These are phyloP conservation scores for Orius insidiosus DNA, from an alignment of 1,140 invertebrate genomes.

Conservation along the genomic window DNA sequence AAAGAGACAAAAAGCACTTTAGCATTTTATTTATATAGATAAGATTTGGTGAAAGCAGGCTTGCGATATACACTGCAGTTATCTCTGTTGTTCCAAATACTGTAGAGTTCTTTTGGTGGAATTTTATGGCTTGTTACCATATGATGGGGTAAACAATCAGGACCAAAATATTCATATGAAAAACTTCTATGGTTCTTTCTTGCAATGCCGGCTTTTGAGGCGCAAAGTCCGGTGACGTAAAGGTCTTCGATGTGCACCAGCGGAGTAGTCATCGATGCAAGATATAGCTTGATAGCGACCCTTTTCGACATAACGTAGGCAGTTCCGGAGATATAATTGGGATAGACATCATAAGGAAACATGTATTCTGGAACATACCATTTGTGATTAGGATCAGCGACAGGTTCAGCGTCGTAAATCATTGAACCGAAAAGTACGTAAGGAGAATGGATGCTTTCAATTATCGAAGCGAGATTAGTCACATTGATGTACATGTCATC, in stretches of 20 bases:
- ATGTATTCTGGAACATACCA: constrained; percentile 58
- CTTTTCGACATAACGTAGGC: constrained; percentile 60
- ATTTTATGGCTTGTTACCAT: constrained; percentile 16
- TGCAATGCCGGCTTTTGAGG: constrained; percentile 29
- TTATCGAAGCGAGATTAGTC: constrained; percentile 24
- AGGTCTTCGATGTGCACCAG: constrained; percentile 71
- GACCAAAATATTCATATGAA: constrained; percentile 32
- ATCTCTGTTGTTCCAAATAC: constrained; percentile 8
- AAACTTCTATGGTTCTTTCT: constrained; percentile 39
- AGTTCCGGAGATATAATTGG: constrained; percentile 68
- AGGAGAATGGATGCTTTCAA: constrained; percentile 2
- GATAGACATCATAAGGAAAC: constrained; percentile 53
- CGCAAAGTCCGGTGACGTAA: constrained; percentile 47
- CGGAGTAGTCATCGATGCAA: constrained; percentile 44
- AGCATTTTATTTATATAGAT: too few relatives aligned
- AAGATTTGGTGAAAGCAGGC: too few relatives aligned
- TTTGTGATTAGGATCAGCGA: constrained; percentile 25
- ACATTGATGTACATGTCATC: constrained; percentile 73
- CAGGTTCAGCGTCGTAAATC: constrained; percentile 25
- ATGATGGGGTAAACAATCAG: constrained; percentile 24
- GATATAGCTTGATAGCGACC: constrained; percentile 45
- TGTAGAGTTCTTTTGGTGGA: constrained; percentile 11
- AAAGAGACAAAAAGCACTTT: too few relatives aligned
- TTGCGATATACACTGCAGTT: background rate
- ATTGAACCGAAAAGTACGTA: constrained; percentile 24